Base-by-base conservation (phyloP, 2,888 invertebrate genomes). In the Heliconius ismenius region DNA sequence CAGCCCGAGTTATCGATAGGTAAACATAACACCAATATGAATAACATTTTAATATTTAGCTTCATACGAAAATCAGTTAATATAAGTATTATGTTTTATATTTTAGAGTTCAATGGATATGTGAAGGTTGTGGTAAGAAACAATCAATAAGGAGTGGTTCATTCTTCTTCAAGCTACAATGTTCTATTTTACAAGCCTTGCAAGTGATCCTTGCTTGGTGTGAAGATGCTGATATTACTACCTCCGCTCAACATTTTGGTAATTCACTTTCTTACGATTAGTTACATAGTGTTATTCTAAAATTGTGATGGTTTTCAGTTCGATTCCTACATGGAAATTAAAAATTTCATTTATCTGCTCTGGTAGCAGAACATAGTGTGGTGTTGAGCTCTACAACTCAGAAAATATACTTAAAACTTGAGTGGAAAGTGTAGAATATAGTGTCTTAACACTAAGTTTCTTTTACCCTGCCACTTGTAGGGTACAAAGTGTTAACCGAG, bases 181-280 rank as follows among this genome's bases (percentile, higher is more conserved):
- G 96, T 84, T 95, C 95, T 76, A 89, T 96, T 72, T 91, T 95
- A 79, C 95, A 95, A 84, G 92, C 95, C 65, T 87, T 96, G 77
- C 95, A 96, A 85, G 88, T 95, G 18, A 94, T 96, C 76, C 86
- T 96, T 63, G 96, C 95, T 0, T 96, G 96, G 96, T 95, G 95
- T 87, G 95, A 96, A 82, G 95, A 95, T 85, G 94, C 94, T n/a
- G 95, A 95, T 60, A 85, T 90, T 11, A 91, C 92, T 74, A 83
- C 89, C 39, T 92, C 94, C 64, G 93, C 95, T 24, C 90, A 91
- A 80, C 90, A 95, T 83, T 94, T 96, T 88, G 95, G 96, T 96
- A 88, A 83, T 80, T 58, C 63, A 68, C 15, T 58, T 58, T 32
- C 4, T 24, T 4, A 32, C n/a, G 32, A 32, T 70, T 58, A 58